Evolutionary conservation across 2,888 invertebrate species (phyloP).

Genomic region (Vesta saturnalis): DNA sequence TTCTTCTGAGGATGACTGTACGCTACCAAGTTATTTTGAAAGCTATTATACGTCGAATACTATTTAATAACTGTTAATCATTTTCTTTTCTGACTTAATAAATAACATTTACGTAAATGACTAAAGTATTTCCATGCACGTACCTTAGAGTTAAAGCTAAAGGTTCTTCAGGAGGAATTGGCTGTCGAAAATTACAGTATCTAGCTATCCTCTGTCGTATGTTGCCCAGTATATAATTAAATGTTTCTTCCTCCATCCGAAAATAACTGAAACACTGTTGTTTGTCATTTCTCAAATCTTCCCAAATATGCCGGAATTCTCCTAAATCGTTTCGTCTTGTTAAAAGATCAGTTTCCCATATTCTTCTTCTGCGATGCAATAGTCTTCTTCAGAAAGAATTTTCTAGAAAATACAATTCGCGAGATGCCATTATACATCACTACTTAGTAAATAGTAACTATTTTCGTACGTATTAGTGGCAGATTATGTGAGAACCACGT

Average conservation of each 20-base stretch:
- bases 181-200: constrained; percentile 6
- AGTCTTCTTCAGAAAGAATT: not conserved
- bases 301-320: not conserved
- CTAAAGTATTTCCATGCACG: not conserved
- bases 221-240: not conserved
- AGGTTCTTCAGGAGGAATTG: not conserved
- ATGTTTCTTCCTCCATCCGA: constrained; percentile 1
- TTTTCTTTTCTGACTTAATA: not conserved
- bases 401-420: constrained; percentile 1
- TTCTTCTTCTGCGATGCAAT: not conserved
- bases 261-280: constrained; percentile 1
- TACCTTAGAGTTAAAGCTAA: not conserved
- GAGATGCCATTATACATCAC: no score
- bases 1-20: not conserved
- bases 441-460: no score
- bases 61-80: not conserved
- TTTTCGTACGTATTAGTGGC: not conserved
- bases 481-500: not conserved
- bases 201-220: not conserved
- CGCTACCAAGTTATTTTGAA: not conserved
- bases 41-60: not conserved
- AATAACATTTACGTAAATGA: not conserved
- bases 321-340: not conserved
- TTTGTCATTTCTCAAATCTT: not conserved
- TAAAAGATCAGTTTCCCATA: not conserved